Evolutionary conservation across 2,888 invertebrate genomes (phyloP), one percentile per base, ranked within the genome.

Genomic region (Ceriagrion tenellum): DNA sequence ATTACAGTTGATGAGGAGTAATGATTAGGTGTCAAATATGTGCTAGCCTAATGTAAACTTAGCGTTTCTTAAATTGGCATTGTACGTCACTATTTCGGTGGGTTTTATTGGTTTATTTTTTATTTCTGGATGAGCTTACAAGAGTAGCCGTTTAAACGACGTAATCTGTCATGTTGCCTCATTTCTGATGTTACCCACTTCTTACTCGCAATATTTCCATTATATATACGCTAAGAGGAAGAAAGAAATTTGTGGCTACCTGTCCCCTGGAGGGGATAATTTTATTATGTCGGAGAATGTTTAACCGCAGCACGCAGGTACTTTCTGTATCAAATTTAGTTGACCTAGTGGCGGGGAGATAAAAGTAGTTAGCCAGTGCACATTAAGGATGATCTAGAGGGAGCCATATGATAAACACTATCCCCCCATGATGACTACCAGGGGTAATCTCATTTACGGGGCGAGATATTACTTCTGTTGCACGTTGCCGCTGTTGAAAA

Each of bases 351-450:
- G 69, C 12, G 23, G 69, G n/a, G n/a, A 69, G 69, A 69, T 69
- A 69, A 69, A 69, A 69, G 26, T 69, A 26, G 69, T 47, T 47
- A 47, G 47, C n/a, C 26, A 23, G 69, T 12, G 69, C n/a, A 69
- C n/a, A 69, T 69, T 26, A 69, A 69, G 69, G 69, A 69, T 69
- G 69, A 69, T 69, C 26, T 69, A 69, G 69, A n/a, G 69, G 69
- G n/a, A 69, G n/a, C 69, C 69, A 69, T n/a, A 69, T 69, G 69
- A 69, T 69, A 69, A 69, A 69, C 69, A 69, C 69, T n/a, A 69
- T 69, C 69, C 69, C 4, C 47, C 69, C 69, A 26, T 69, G 69
- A 69, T 69, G 69, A 69, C 69, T 69, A 69, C 69, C 69, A 20
- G n/a, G 69, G 69, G 26, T 69, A 69, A 69, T 69, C 69, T 69